Evolutionary conservation across 2,888 invertebrate genomes (phyloP).

Genomic region (Cynaeus angustus): DNA sequence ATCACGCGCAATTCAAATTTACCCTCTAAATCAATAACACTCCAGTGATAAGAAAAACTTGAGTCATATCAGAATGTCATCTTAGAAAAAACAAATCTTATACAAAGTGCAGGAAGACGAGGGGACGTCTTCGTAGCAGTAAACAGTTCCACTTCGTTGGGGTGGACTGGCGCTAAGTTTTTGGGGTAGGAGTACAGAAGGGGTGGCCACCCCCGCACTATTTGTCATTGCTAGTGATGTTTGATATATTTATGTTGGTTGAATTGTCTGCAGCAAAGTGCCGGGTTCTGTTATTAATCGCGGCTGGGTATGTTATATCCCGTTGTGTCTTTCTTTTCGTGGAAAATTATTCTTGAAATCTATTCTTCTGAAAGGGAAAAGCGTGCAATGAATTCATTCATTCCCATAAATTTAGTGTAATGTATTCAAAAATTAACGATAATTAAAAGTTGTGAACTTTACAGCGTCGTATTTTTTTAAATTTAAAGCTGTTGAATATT

Average conservation of each 20-base stretch:
- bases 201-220: constrained; percentile 65
- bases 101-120: constrained; percentile 64
- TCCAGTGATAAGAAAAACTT: constrained; percentile 42
- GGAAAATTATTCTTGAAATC: constrained; percentile 2
- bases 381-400: constrained; percentile 17
- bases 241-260: constrained; percentile 70
- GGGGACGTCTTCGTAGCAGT: constrained; percentile 53
- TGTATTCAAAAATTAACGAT: constrained; percentile 36
- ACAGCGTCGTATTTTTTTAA: constrained; percentile 33
- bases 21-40: constrained; percentile 27
- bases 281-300: constrained; percentile 66
- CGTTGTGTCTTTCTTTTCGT: constrained; percentile 3
- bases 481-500: constrained; percentile 38
- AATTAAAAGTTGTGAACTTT: constrained; percentile 45
- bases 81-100: constrained; percentile 69
- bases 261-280: constrained; percentile 69
- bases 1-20: constrained; percentile 33
- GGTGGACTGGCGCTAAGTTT: constrained; percentile 45
- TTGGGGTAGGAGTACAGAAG: constrained; percentile 41
- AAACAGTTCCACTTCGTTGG: constrained; percentile 48
- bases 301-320: constrained; percentile 40
- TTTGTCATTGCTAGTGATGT: constrained; percentile 71
- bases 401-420: constrained; percentile 19
- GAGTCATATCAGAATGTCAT: constrained; percentile 69
- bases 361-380: constrained; percentile 6